phyloP scores from a whole-genome alignment of 2,888 invertebrate genomes.

The Orthonychiurus folsomi region DNA sequence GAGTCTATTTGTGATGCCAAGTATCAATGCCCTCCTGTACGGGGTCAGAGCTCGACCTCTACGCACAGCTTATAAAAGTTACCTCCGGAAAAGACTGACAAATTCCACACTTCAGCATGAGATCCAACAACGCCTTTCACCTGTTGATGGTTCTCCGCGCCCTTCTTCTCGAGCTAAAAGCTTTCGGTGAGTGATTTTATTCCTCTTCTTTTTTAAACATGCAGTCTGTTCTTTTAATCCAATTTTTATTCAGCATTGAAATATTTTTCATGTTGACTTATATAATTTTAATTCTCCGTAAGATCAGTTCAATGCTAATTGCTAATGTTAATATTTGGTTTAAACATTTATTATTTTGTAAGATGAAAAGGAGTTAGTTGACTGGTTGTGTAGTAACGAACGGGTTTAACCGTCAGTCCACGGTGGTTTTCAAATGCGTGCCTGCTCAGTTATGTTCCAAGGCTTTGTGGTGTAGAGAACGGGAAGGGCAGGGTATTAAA shows the following conservation, averaged over 20 bases:
- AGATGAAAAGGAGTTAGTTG: not conserved
- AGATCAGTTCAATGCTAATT: too few relatives aligned
- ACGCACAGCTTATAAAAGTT: constrained; percentile 38
- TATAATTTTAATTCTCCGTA: too few relatives aligned
- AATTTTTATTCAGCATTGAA: not conserved
- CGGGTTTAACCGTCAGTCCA: too few relatives aligned
- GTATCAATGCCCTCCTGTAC: constrained; percentile 36
- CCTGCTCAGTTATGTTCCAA: too few relatives aligned
- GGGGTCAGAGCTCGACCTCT: constrained; percentile 39
- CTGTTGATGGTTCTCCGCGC: constrained; percentile 40
- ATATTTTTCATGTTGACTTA: too few relatives aligned
- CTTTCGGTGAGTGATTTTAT: constrained; percentile 34
- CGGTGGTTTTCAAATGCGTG: too few relatives aligned
- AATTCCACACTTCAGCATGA: constrained; percentile 39
- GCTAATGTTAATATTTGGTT: too few relatives aligned
- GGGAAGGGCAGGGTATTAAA: too few relatives aligned
- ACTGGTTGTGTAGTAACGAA: not conserved
- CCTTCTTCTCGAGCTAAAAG: constrained; percentile 39
- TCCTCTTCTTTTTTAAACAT: not conserved
- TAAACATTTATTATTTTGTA: too few relatives aligned
- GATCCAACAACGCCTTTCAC: constrained; percentile 40
- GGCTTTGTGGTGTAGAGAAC: too few relatives aligned
- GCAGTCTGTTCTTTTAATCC: not conserved
- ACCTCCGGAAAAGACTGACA: constrained; percentile 39
- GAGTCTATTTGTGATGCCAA: constrained; percentile 35